Conservation (phyloP, 2,113 vertebrate genomes). For the Cisticola juncidis region DNA sequence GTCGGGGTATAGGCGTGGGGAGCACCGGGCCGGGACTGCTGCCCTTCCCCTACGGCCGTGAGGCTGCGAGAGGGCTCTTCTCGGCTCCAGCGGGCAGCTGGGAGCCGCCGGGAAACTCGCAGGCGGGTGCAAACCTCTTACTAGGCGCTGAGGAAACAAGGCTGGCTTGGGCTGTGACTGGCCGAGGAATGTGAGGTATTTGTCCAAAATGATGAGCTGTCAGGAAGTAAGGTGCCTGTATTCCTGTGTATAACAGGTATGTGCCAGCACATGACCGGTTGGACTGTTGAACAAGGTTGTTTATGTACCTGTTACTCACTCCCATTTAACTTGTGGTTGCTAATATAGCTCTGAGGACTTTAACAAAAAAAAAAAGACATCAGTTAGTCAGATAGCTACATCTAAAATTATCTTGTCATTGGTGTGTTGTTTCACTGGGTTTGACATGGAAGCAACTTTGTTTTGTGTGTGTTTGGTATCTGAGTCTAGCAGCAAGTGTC, state of each 20-base stretch:
- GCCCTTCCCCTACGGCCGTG: not conserved
- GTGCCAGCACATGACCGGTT: not conserved
- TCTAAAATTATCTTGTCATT: not conserved
- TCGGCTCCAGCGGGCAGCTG: not conserved
- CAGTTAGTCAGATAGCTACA: not conserved
- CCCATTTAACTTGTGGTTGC: not conserved
- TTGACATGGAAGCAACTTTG: not conserved
- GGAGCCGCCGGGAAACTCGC: not conserved
- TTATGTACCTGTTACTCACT: not conserved
- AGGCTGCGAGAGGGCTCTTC: not conserved
- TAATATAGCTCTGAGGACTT: not conserved
- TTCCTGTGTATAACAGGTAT: not conserved
- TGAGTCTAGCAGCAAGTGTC: not conserved
- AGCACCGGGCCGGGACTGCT: not conserved
- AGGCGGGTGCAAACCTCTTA: not conserved
- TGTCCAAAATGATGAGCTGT: constrained; percentile 57
- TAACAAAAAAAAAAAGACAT: not conserved
- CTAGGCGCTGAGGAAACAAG: not conserved
- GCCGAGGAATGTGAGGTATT: constrained; percentile 61
- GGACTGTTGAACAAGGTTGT: not conserved
- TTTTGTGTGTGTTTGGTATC: not conserved
- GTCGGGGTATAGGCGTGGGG: not conserved
- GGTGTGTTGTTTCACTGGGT: not conserved
- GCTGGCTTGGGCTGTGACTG: constrained; percentile 39
- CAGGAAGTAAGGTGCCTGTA: constrained; percentile 67